Evolutionary conservation across 1,140 invertebrate species (phyloP).

Genomic region (Aphis craccivora): DNA sequence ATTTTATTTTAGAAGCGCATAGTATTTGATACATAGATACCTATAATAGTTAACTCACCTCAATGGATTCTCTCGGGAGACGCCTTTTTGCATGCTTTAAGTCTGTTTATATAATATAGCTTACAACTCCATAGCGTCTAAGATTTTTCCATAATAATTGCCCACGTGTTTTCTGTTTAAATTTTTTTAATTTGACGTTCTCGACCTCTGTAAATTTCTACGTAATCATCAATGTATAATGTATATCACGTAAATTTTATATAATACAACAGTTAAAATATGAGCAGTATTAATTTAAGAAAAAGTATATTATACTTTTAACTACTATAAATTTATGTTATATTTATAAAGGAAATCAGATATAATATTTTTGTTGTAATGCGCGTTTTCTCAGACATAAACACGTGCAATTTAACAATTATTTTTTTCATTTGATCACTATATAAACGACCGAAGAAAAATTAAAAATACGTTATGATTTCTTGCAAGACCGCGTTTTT

Average conservation of each 20-base stretch:
- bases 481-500: background rate
- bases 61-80: background rate
- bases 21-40: background rate
- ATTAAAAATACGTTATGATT: conserved; percentile 20
- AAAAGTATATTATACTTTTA: background rate
- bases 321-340: background rate
- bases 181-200: background rate
- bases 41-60: background rate
- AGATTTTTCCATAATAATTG: background rate
- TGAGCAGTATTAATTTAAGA: background rate
- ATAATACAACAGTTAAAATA: background rate
- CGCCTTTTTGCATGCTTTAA: background rate
- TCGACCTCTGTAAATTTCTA: background rate
- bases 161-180: background rate
- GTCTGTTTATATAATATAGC: background rate
- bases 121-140: background rate
- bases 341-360: background rate
- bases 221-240: background rate
- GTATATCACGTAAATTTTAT: background rate
- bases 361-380: background rate
- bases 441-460: background rate
- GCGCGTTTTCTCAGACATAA: background rate
- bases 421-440: background rate
- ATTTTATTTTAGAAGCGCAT: background rate
- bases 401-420: conserved; percentile 11